Evolutionary conservation across 2,888 invertebrate species (phyloP).

Genomic region (Eupithecia centaureata): DNA sequence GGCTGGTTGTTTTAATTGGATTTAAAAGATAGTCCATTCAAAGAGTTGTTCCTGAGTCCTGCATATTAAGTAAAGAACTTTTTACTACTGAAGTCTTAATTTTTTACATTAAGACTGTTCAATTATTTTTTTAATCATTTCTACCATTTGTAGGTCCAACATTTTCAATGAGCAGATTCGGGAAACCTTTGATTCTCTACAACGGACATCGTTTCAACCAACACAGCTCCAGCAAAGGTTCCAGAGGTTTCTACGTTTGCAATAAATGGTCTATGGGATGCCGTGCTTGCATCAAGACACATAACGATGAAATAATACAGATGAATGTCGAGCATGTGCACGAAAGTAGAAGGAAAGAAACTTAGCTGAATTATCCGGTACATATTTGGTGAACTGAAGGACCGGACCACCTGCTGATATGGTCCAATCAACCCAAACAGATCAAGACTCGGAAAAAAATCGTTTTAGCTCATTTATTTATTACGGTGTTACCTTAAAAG

Average conservation of each 20-base stretch:
- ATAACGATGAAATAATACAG: conserved; percentile 43
- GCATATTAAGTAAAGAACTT: not conserved
- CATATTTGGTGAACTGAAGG: not conserved
- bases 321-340: conserved; percentile 26
- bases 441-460: not conserved
- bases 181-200: conserved; percentile 53
- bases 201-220: conserved; percentile 29
- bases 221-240: conserved; percentile 32
- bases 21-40: not conserved
- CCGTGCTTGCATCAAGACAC: conserved; percentile 51
- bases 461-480: not conserved
- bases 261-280: conserved; percentile 47
- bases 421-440: no score
- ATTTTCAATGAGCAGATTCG: conserved; percentile 51
- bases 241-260: conserved; percentile 38
- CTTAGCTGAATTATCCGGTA: not conserved
- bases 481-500: not conserved
- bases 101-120: not conserved
- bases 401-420: not conserved
- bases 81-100: not conserved
- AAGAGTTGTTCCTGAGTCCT: not conserved
- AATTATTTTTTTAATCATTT: conserved; percentile 7
- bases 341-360: not conserved
- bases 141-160: conserved; percentile 20
- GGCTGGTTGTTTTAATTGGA: not conserved